Conservation (phyloP, 2,888 invertebrate genomes). For the Idaea straminata region DNA sequence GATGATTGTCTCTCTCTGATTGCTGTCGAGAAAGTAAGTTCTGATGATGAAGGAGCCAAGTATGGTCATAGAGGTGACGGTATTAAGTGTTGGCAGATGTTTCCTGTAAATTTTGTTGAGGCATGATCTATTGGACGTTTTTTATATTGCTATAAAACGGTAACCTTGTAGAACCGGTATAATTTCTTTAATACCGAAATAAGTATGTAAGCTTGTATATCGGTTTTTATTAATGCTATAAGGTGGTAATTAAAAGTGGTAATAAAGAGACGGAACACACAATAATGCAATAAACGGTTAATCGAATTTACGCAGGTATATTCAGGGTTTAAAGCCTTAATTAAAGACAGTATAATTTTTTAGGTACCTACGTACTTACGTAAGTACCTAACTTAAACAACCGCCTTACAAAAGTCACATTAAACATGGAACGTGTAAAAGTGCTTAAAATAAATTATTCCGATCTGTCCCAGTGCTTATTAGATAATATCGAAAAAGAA, state of each 20-base stretch:
- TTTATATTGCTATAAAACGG: conserved; percentile 14
- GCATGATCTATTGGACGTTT: conserved; percentile 12
- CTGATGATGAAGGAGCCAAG: conserved; percentile 34
- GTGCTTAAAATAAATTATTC: too few relatives aligned
- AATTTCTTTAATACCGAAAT: not conserved
- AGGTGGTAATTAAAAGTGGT: not conserved
- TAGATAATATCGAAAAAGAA: too few relatives aligned
- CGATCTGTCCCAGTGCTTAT: too few relatives aligned
- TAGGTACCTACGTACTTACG: too few relatives aligned
- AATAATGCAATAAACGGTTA: not conserved
- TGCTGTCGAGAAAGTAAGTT: conserved; percentile 67
- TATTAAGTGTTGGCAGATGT: conserved; percentile 52
- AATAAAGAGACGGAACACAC: not conserved
- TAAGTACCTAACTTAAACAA: not conserved
- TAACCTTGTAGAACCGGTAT: conserved; percentile 10
- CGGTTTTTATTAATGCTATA: not conserved
- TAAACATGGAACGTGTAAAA: too few relatives aligned
- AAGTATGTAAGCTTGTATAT: not conserved
- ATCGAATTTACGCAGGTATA: conserved; percentile 4
- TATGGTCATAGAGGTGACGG: conserved; percentile 19
- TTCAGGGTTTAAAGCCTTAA: conserved; percentile 9
- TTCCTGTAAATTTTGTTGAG: conserved; percentile 34
- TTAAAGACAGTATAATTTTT: not conserved
- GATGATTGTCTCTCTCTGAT: conserved; percentile 41
- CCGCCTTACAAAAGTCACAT: too few relatives aligned